A percentile compares a stretch with the other conserved stretches of the same genome.
These are phyloP conservation scores for Ciona savignyi DNA, from an alignment of 23 tunicate species.

Conservation along the genomic window DNA sequence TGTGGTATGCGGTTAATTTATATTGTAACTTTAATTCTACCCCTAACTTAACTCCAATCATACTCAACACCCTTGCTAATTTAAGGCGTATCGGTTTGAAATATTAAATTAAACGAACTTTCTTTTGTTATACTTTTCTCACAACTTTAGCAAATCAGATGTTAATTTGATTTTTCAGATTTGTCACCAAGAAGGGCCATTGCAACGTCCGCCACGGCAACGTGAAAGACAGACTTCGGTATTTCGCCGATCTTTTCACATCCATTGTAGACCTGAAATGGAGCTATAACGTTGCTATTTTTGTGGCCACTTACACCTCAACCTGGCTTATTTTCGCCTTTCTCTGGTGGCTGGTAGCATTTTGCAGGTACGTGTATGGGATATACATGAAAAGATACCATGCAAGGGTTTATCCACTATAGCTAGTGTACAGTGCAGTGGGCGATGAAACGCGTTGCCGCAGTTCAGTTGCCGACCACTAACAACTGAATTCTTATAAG, in stretches of 20 bases:
- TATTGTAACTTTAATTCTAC: no score
- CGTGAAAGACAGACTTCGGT: constrained; percentile 69
- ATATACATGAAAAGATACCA: no score
- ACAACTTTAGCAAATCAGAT: no score
- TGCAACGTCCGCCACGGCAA: constrained; percentile 97
- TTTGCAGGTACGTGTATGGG: constrained; percentile 30
- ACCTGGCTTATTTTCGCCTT: constrained; percentile 85
- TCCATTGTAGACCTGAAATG: constrained; percentile 95
- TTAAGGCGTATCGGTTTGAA: no score
- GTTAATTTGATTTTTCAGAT: constrained; percentile 50
- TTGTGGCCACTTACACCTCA: constrained; percentile 72
- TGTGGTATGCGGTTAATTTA: no score
- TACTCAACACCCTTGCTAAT: no score
- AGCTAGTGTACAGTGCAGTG: neutral
- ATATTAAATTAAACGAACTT: no score
- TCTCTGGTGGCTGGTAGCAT: constrained; percentile 84
- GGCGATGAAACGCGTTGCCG: neutral
- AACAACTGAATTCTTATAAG: no score
- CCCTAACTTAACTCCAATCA: no score
- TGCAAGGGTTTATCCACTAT: no score
- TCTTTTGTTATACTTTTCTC: no score
- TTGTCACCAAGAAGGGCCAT: constrained; percentile 88
- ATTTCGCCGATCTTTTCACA: constrained; percentile 91
- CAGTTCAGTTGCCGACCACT: no score
- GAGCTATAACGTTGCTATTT: constrained; percentile 86